These are phyloP conservation scores for Drosophila hamatofila DNA, from an alignment of 2,888 invertebrate genomes.

Conservation along the genomic window DNA sequence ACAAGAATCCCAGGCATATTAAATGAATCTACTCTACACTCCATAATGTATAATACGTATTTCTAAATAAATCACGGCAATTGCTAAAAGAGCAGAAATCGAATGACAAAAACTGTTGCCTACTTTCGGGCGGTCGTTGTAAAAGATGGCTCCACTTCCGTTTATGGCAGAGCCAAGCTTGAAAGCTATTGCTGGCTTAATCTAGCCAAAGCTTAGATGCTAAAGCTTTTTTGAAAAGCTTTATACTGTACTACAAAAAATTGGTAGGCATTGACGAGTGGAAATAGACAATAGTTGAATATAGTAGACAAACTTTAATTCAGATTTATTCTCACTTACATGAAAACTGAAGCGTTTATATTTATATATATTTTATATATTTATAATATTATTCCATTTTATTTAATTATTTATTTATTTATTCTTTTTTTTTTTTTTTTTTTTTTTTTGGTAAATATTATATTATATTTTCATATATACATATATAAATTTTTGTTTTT, in stretches of 20 bases:
- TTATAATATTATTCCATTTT: no score
- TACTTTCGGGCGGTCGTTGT: slow-evolving; percentile 30
- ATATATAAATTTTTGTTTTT: background rate
- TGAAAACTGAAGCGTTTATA: no score
- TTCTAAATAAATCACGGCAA: slow-evolving; percentile 52
- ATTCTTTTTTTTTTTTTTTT: background rate
- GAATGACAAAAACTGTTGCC: slow-evolving; percentile 15
- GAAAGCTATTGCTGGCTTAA: slow-evolving; percentile 22
- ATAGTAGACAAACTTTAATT: no score
- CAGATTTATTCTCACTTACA: no score
- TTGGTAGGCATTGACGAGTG: background rate
- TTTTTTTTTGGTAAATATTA: background rate
- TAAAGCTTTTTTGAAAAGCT: slow-evolving; percentile 30
- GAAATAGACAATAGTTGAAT: no score
- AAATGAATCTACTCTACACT: slow-evolving; percentile 12
- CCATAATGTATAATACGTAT: slow-evolving; percentile 10
- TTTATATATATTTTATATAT: no score
- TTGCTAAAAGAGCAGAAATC: slow-evolving; percentile 65
- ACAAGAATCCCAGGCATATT: slow-evolving; percentile 59
- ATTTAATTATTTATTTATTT: no score
- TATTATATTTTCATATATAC: no score
- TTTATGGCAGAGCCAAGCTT: slow-evolving; percentile 3
- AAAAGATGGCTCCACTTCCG: slow-evolving; percentile 48
- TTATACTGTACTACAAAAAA: slow-evolving; percentile 27
- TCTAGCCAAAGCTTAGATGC: background rate